Evolutionary conservation across 2,113 vertebrate genomes (phyloP).

Genomic region (Ornithorhynchus anatinus): DNA sequence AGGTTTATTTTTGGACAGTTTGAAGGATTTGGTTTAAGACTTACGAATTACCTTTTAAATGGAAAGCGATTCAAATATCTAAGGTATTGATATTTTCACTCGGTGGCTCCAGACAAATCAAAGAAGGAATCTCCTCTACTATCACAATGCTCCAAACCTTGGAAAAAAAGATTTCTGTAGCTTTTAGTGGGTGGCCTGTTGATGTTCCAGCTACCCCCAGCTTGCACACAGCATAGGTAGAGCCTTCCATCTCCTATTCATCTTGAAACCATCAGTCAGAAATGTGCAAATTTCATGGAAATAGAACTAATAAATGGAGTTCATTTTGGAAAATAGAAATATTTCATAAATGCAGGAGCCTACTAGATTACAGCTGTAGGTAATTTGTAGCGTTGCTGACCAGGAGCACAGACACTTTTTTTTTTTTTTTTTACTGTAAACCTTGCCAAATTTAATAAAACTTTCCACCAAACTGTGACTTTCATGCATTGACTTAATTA

Average conservation of each 20-base stretch:
- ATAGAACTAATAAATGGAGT: conserved; percentile 47
- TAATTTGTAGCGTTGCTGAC: conserved; percentile 39
- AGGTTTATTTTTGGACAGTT: conserved; percentile 15
- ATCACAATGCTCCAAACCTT: conserved; percentile 5
- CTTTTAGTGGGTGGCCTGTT: conserved; percentile 13
- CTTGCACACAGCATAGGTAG: conserved; percentile 45
- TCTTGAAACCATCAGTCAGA: conserved; percentile 42
- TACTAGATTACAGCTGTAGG: conserved; percentile 21
- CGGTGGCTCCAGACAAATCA: conserved; percentile 24
- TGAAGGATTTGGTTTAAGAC: background rate
- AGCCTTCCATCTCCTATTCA: conserved; percentile 32
- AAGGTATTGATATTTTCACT: conserved; percentile 31
- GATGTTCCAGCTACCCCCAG: conserved; percentile 33
- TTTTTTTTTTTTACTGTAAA: conserved; percentile 43
- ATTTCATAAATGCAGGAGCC: conserved; percentile 31
- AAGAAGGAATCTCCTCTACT: conserved; percentile 14
- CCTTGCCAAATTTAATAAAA: conserved; percentile 63
- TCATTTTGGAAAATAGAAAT: conserved; percentile 54
- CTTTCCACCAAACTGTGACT: conserved; percentile 61
- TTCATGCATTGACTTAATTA: conserved; percentile 72
- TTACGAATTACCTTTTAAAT: conserved; percentile 1
- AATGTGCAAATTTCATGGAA: conserved; percentile 45
- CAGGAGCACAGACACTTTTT: conserved; percentile 28
- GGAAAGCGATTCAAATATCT: conserved; percentile 1
- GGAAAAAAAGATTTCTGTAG: background rate